Evolutionary conservation across 2,888 invertebrate species (phyloP), one percentile per base, ranked within the genome.

Genomic region (Melanargia galathea): DNA sequence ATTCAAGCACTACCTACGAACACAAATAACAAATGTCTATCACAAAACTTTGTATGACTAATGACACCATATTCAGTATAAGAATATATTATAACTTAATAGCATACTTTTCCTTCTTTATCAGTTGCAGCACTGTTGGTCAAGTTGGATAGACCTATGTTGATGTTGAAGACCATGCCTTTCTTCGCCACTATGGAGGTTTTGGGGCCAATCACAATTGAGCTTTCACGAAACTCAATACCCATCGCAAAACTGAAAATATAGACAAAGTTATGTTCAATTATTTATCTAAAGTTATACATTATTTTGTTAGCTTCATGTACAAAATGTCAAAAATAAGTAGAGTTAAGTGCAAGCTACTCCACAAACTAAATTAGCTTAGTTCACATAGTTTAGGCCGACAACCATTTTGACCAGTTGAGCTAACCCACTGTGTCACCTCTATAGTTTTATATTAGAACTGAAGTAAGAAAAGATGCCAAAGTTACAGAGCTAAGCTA

Each of bases 141-240:
- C 52, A 99, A 92, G 80, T 95, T 96, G 1, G 96, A 93, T 60
- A 99, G 93, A 13, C 99, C 99, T 71, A 99, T 94, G 79, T 97
- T 97, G 8, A 99, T 93, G 82, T 99, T 99, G 80, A 99, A 99
- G 0, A 98, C 95, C 99, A 99, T 99, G 60, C 98, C 97, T 84
- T 98, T 98, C 75, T 94, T 96, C 0, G 95, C 95, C 1, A 93
- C 82, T 1, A 95, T 94, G 46, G 93, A 94, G 13, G 96, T 96
- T 92, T 99, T 99, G 0, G 97, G 96, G 0, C 97, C 97, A 77
- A 99, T 97, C 0, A 98, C 93, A 62, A 99, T 92, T 0, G 97
- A 96, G 73, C 97, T 97, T 84, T 99, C 99, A 62, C 99, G 95
- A 83, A 99, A 99, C 82, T 99, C 99, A 73, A 99, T 97, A 7